A percentile compares a stretch with the other conserved stretches of the same genome.
phyloP scores from a whole-genome alignment of 2,888 invertebrate species.

The Micoletzkya japonica region DNA sequence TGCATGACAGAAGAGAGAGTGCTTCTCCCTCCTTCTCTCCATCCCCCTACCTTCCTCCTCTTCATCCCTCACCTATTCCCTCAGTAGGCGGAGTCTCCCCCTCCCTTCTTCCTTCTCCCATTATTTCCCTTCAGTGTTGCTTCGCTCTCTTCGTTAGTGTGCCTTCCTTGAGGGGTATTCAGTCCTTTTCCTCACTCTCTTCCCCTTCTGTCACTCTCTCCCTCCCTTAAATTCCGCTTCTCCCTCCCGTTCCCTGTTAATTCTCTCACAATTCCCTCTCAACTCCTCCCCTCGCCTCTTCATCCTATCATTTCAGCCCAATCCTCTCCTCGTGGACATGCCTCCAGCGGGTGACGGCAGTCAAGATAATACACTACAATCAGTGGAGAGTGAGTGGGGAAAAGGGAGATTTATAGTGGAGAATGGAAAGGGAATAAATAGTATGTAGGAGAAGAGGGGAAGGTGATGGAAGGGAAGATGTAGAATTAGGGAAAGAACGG shows the following conservation, averaged over 20 bases:
- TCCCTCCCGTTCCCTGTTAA: not conserved
- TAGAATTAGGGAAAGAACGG: too few species aligned
- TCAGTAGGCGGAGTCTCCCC: slow-evolving; percentile 40
- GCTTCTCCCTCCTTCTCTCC: not conserved
- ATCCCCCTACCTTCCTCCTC: not conserved
- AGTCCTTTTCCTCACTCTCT: slow-evolving; percentile 28
- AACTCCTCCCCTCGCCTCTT: not conserved
- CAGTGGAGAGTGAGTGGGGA: too few species aligned
- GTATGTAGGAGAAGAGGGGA: too few species aligned
- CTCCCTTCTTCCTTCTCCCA: slow-evolving; percentile 55
- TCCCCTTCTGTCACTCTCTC: not conserved
- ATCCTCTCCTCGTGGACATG: too few species aligned
- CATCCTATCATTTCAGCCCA: not conserved
- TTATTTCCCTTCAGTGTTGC: slow-evolving; percentile 14
- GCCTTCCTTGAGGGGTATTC: not conserved
- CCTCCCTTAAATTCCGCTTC: not conserved
- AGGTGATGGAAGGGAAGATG: too few species aligned
- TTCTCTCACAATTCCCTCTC: not conserved
- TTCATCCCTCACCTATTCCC: slow-evolving; percentile 15
- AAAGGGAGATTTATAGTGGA: too few species aligned
- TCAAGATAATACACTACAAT: too few species aligned
- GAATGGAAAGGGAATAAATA: too few species aligned
- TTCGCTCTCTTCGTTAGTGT: not conserved
- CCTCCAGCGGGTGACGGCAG: too few species aligned
- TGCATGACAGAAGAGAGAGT: too few species aligned